A percentile compares a stretch with the other conserved stretches of the same genome.
Evolutionary conservation across 1,140 invertebrate genomes (phyloP).

Genomic region (Rhagoletis zephyria): DNA sequence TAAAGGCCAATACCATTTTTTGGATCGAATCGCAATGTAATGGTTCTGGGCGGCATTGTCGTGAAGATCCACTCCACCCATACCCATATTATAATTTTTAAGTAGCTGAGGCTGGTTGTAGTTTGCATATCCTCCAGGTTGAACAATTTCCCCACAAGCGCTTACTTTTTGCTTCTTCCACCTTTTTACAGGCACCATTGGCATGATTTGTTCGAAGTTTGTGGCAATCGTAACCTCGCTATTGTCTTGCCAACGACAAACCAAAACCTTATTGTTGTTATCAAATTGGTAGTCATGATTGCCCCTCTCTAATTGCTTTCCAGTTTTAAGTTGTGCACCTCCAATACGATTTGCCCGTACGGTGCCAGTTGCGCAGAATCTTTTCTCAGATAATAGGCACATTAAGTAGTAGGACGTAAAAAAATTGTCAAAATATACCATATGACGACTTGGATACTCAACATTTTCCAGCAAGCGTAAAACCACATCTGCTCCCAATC

Average conservation of each 20-base stretch:
- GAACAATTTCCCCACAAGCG: neutral
- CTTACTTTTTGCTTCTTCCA: neutral
- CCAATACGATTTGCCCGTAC: constrained; percentile 27
- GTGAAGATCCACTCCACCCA: constrained; percentile 5
- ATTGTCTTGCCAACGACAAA: constrained; percentile 50
- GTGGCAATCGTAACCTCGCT: constrained; percentile 8
- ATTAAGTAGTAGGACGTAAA: neutral
- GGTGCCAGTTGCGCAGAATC: constrained; percentile 29
- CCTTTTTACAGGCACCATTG: neutral
- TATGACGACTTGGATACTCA: neutral
- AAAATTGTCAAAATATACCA: constrained; percentile 13
- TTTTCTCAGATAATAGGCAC: neutral
- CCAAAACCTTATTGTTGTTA: constrained; percentile 8
- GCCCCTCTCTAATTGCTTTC: constrained; percentile 13
- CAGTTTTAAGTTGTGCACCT: constrained; percentile 14
- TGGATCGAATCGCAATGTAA: neutral
- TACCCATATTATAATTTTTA: constrained; percentile 52
- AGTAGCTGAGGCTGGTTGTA: neutral
- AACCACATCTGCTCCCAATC: constrained; percentile 46
- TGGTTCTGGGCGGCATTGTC: constrained; percentile 44
- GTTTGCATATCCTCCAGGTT: neutral
- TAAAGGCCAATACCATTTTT: too few species aligned
- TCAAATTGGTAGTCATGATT: constrained; percentile 24
- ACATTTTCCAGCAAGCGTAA: constrained; percentile 20
- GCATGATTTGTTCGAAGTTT: neutral